phyloP scores from a whole-genome alignment of 1,140 invertebrate genomes.

The Teleopsis dalmanni region DNA sequence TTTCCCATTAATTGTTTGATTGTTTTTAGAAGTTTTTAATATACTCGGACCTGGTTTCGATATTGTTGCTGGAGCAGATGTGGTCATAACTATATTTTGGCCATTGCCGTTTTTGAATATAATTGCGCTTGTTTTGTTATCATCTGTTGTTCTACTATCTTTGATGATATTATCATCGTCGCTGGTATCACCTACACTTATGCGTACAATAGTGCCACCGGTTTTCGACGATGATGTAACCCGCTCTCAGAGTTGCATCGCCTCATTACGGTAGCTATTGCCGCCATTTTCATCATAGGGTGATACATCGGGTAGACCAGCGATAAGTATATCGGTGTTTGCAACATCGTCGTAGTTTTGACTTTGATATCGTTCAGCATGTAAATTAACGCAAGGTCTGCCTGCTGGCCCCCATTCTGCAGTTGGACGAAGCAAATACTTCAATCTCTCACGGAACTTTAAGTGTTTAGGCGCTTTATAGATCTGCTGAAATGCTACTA shows the following conservation, averaged over 20 bases:
- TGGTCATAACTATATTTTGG: slow-evolving; percentile 5
- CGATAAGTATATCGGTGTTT: slow-evolving; percentile 50
- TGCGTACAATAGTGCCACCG: slow-evolving; percentile 9
- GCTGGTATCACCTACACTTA: slow-evolving; percentile 7
- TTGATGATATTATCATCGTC: background rate
- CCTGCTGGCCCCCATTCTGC: slow-evolving; percentile 48
- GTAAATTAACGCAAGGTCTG: slow-evolving; percentile 35
- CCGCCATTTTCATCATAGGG: slow-evolving; percentile 22
- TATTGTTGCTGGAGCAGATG: background rate
- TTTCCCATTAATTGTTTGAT: slow-evolving; percentile 13
- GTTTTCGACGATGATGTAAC: slow-evolving; percentile 21
- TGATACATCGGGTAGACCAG: slow-evolving; percentile 43
- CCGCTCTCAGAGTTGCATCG: slow-evolving; percentile 38
- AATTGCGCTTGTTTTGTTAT: too few relatives aligned
- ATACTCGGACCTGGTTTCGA: slow-evolving; percentile 47
- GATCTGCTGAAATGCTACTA: slow-evolving; percentile 57
- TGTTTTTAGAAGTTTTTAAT: slow-evolving; percentile 45
- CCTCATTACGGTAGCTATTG: slow-evolving; percentile 23
- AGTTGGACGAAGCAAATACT: slow-evolving; percentile 36
- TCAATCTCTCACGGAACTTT: slow-evolving; percentile 48
- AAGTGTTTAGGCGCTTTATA: slow-evolving; percentile 49
- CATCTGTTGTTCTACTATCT: background rate
- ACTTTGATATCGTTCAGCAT: slow-evolving; percentile 35
- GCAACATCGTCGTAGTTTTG: slow-evolving; percentile 47
- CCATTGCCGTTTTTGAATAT: too few relatives aligned